Conservation (phyloP, 2,113 vertebrate genomes). For the Lepisosteus osseus region DNA sequence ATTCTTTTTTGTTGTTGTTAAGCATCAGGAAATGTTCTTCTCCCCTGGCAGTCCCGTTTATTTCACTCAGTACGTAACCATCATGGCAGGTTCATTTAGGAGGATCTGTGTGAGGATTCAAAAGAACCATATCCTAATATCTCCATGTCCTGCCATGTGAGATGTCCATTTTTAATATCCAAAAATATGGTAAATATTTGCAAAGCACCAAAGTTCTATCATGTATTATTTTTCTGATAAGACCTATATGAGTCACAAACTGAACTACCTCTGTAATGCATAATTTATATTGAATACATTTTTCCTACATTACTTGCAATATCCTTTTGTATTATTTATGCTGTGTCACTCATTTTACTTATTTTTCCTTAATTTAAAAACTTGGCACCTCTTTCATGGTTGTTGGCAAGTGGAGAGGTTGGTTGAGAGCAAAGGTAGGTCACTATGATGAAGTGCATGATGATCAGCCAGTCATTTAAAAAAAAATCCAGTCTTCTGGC, state of each 20-base stretch:
- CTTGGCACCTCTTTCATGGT: constrained; percentile 34
- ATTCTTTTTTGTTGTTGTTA: too few relatives aligned
- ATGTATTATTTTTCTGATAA: constrained; percentile 54
- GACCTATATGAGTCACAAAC: constrained; percentile 49
- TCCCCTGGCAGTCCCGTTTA: too few relatives aligned
- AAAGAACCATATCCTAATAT: too few relatives aligned
- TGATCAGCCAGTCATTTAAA: constrained; percentile 11
- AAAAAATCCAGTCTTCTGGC: background rate
- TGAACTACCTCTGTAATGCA: constrained; percentile 61
- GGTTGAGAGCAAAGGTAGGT: constrained; percentile 29
- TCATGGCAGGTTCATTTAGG: too few relatives aligned
- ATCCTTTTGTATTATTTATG: constrained; percentile 70
- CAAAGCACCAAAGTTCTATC: constrained; percentile 45
- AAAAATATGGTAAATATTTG: background rate
- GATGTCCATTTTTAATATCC: background rate
- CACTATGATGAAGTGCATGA: constrained; percentile 23
- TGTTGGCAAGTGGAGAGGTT: constrained; percentile 34
- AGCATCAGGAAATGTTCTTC: too few relatives aligned
- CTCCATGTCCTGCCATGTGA: background rate
- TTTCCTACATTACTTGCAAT: constrained; percentile 48
- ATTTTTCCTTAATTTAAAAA: constrained; percentile 37
- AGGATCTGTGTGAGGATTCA: too few relatives aligned
- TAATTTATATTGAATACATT: constrained; percentile 59
- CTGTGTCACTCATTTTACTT: constrained; percentile 53
- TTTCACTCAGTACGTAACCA: too few relatives aligned